Conservation (phyloP, 2,113 vertebrate species). For the Mionectes macconnelli region DNA sequence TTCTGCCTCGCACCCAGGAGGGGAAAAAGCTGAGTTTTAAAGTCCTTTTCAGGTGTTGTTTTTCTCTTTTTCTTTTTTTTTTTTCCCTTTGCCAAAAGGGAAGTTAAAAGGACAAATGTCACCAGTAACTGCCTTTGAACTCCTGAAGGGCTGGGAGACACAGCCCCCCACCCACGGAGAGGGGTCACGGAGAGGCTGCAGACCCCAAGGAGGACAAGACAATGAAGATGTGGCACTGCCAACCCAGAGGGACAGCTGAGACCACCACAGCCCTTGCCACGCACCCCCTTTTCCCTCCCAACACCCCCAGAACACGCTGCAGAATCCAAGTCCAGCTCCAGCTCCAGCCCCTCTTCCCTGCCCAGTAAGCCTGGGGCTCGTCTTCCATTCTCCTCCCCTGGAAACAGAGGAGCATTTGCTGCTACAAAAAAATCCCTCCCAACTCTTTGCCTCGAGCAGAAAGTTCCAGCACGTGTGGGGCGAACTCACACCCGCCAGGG, state of each 20-base stretch:
- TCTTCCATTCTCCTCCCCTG: not conserved
- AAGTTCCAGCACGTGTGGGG: not conserved
- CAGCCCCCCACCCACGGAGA: not conserved
- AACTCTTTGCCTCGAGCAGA: not conserved
- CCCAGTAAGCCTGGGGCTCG: not conserved
- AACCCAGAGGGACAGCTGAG: not conserved
- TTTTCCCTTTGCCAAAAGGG: not conserved
- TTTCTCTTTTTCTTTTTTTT: too few relatives aligned
- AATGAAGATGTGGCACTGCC: fast-evolving
- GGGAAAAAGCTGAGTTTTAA: not conserved
- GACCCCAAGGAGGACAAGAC: not conserved
- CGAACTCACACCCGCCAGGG: not conserved
- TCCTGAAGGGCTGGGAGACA: not conserved
- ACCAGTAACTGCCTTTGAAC: fast-evolving
- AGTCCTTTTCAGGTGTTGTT: not conserved
- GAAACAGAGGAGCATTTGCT: not conserved
- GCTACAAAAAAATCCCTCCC: not conserved
- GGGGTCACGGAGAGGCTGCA: not conserved
- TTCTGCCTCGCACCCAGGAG: not conserved
- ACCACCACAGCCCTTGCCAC: not conserved
- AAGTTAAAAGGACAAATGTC: not conserved
- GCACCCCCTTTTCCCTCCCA: not conserved
- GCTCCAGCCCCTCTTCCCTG: too few relatives aligned
- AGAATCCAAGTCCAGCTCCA: not conserved
- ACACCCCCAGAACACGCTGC: fast-evolving